These are phyloP conservation scores for Pentalonia nigronervosa DNA, from an alignment of 1,140 invertebrate genomes.

Conservation along the genomic window DNA sequence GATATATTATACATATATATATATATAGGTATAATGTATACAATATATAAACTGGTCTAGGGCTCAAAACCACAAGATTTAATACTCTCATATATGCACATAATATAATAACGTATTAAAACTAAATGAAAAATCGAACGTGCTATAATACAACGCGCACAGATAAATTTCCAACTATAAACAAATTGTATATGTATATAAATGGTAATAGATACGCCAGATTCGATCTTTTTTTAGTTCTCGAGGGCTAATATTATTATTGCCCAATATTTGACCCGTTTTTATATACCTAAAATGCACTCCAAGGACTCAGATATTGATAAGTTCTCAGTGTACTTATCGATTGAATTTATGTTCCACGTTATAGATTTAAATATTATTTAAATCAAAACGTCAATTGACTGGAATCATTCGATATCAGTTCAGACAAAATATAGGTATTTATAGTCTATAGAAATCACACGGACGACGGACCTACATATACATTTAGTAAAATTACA, in stretches of 20 bases:
- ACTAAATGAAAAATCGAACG: constrained; percentile 47
- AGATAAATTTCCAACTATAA: constrained; percentile 20
- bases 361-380: not conserved
- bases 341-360: not conserved
- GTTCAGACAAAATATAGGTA: not conserved
- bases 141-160: not conserved
- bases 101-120: constrained; percentile 37
- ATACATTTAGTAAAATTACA: not conserved
- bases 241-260: constrained; percentile 46
- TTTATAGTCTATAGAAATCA: not conserved
- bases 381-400: not conserved
- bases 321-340: not conserved
- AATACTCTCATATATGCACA: constrained; percentile 13
- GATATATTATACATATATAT: not conserved
- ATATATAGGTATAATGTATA: not conserved
- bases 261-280: constrained; percentile 47
- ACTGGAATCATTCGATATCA: not conserved
- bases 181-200: not conserved
- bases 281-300: constrained; percentile 9
- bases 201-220: not conserved
- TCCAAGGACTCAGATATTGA: constrained; percentile 20
- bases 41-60: constrained; percentile 8
- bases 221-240: constrained; percentile 36
- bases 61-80: constrained; percentile 45
- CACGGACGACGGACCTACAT: too few species aligned